phyloP scores from a whole-genome alignment of 2,888 invertebrate genomes.

The Caenorhabditis angaria region DNA sequence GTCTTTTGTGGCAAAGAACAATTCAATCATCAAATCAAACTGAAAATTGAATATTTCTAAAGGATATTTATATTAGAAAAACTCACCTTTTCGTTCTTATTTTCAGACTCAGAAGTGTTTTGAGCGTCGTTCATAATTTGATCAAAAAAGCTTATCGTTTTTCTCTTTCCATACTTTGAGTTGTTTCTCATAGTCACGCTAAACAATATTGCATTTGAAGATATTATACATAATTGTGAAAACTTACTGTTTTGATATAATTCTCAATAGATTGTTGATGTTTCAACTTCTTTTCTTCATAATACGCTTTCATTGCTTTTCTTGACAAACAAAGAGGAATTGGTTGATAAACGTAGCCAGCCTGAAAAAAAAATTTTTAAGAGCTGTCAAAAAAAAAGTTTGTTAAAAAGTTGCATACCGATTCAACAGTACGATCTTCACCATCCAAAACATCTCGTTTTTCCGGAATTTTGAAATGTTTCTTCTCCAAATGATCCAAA shows the following conservation, averaged over 20 bases:
- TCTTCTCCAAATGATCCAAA: background rate
- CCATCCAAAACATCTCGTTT: too few relatives aligned
- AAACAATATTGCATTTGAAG: too few relatives aligned
- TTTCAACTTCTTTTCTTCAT: background rate
- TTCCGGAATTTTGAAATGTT: background rate
- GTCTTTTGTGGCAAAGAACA: too few relatives aligned
- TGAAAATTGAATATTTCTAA: too few relatives aligned
- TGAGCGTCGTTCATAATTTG: too few relatives aligned
- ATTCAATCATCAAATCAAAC: too few relatives aligned
- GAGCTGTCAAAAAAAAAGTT: too few relatives aligned
- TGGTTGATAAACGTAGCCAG: background rate
- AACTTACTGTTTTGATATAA: background rate
- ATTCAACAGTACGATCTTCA: too few relatives aligned
- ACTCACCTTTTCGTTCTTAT: background rate
- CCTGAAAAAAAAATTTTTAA: background rate
- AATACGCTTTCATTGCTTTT: background rate
- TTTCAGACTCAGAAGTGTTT: too few relatives aligned
- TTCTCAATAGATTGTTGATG: background rate
- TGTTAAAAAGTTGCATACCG: too few relatives aligned
- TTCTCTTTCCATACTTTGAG: background rate
- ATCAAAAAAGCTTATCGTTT: background rate
- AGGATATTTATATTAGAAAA: too few relatives aligned
- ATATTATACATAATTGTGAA: too few relatives aligned
- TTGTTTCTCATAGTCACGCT: background rate
- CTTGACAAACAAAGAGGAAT: background rate